Percentiles rank a stretch among this genome's conserved stretches.
Evolutionary conservation across 1,140 invertebrate genomes (phyloP).

Genomic region (Bombus waltoni): DNA sequence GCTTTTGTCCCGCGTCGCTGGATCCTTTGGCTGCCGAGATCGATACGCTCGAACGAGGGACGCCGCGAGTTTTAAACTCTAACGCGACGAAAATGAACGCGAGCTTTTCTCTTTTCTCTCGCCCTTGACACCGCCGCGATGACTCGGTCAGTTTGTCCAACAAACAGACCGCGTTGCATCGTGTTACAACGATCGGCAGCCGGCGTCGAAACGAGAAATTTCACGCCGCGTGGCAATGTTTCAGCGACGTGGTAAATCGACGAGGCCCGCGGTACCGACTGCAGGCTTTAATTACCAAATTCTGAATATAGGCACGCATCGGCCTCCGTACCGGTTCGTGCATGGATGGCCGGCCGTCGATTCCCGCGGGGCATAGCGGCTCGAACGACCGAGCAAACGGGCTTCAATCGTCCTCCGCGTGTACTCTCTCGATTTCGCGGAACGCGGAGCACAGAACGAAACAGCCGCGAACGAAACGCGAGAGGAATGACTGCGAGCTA

Average conservation of each 20-base stretch:
- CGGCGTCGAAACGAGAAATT: slow-evolving; percentile 1
- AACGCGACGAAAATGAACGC: too few relatives aligned
- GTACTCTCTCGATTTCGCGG: slow-evolving; percentile 39
- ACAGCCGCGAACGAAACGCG: slow-evolving; percentile 19
- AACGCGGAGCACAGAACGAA: slow-evolving; percentile 14
- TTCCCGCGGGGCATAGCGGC: slow-evolving; percentile 72
- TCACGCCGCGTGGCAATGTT: slow-evolving; percentile 26
- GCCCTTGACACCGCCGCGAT: neutral
- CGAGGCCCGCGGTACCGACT: slow-evolving; percentile 20
- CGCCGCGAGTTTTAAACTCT: neutral
- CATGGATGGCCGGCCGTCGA: slow-evolving; percentile 36
- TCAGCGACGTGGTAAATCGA: slow-evolving; percentile 53
- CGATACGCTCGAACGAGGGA: neutral
- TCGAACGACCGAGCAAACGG: slow-evolving; percentile 56
- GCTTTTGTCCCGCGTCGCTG: neutral
- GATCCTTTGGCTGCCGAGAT: neutral
- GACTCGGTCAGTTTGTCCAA: neutral
- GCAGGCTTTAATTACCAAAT: slow-evolving; percentile 80
- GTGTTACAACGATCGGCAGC: neutral
- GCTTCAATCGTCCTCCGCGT: slow-evolving; percentile 58
- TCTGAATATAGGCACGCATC: slow-evolving; percentile 76
- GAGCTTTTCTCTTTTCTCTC: neutral
- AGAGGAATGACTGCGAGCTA: slow-evolving; percentile 45
- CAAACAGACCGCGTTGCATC: neutral
- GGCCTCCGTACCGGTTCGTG: slow-evolving; percentile 25